Percentiles rank a stretch among this genome's conserved stretches.
Conservation (phyloP, 1,140 invertebrate genomes). For the Trigoniulus corallinus region DNA sequence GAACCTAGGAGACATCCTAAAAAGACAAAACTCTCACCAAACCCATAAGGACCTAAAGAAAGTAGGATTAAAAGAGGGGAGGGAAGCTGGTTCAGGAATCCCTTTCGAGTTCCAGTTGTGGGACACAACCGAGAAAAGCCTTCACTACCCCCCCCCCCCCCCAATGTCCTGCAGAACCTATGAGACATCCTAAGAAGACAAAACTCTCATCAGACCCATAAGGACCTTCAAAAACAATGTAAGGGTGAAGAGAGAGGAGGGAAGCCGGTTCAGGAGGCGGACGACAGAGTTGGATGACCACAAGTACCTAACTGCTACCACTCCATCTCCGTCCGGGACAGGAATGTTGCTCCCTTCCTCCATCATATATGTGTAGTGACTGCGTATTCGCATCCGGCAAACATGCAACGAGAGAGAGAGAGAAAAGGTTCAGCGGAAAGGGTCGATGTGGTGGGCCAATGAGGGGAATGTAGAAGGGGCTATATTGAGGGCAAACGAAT, state of each 20-base stretch:
- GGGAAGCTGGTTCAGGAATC: too few relatives aligned
- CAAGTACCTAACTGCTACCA: not conserved
- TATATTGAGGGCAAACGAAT: too few relatives aligned
- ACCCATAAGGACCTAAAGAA: too few relatives aligned
- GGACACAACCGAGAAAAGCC: too few relatives aligned
- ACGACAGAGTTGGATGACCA: slow-evolving; percentile 5
- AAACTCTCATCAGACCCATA: too few relatives aligned
- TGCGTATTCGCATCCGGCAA: not conserved
- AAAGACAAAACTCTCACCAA: too few relatives aligned
- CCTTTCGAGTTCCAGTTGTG: too few relatives aligned
- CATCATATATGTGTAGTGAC: not conserved
- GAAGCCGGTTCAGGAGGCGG: not conserved
- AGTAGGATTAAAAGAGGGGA: too few relatives aligned
- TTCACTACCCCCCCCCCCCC: too few relatives aligned
- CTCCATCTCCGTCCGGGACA: not conserved
- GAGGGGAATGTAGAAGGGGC: slow-evolving; percentile 5
- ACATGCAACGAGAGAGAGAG: slow-evolving; percentile 4
- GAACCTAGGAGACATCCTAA: too few relatives aligned
- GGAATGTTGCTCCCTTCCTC: not conserved
- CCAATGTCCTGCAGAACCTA: too few relatives aligned
- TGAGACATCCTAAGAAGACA: too few relatives aligned
- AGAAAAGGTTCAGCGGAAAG: slow-evolving; percentile 3
- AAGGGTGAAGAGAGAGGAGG: not conserved
- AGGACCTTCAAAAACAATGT: not conserved
- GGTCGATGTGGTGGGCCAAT: slow-evolving; percentile 9